phyloP scores from a whole-genome alignment of 2,113 vertebrate genomes.

The Ursus arctos region DNA sequence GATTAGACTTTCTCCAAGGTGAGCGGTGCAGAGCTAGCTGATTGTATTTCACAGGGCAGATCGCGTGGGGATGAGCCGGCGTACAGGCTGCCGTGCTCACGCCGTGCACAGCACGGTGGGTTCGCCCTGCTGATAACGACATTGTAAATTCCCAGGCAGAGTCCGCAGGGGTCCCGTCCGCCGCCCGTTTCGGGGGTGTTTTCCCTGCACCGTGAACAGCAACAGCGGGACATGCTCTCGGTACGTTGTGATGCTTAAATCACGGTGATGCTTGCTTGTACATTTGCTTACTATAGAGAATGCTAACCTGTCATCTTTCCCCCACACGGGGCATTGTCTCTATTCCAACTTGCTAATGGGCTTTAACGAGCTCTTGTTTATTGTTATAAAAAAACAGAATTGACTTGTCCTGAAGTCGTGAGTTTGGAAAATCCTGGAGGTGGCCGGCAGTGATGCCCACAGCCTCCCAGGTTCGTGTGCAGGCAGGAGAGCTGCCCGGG shows the following conservation, averaged over 20 bases:
- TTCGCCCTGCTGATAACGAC: neutral
- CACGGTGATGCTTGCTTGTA: neutral
- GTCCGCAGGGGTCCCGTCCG: neutral
- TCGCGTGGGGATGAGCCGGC: neutral
- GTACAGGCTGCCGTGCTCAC: no score
- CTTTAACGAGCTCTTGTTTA: neutral
- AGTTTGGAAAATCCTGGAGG: neutral
- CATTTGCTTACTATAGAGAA: neutral
- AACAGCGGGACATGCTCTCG: neutral
- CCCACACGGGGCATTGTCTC: neutral
- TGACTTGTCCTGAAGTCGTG: neutral
- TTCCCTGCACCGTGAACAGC: neutral
- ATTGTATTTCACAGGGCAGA: neutral
- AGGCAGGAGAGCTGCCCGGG: accelerated
- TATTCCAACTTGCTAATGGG: neutral
- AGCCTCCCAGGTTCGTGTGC: accelerated
- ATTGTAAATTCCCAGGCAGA: neutral
- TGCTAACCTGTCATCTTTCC: neutral
- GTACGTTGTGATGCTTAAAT: neutral
- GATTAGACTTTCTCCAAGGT: neutral
- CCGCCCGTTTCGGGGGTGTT: neutral
- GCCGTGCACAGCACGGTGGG: neutral
- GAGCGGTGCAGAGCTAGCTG: neutral
- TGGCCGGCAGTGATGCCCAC: no score
- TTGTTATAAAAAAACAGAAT: neutral